Evolutionary conservation across 2,113 vertebrate genomes (phyloP), one percentile per base, ranked within the genome.

Genomic region (Noctilio leporinus): DNA sequence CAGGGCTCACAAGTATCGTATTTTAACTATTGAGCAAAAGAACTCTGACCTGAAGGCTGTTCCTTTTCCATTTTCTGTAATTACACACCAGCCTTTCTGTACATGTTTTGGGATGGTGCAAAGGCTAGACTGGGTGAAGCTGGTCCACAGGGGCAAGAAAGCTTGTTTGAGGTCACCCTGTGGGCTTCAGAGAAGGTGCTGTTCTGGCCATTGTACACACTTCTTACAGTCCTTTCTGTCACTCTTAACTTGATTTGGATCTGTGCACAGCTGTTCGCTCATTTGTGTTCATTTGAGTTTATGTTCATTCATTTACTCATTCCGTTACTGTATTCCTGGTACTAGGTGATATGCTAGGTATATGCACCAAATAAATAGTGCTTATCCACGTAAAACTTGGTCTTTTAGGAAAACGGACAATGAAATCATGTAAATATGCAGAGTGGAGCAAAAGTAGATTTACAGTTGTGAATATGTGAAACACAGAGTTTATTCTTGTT

Each of bases 21-120:
- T 95, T 92, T 91, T 93, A 93, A 91, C 45, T 24, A n/a, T 75
- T 57, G 51, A 89, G 64, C 35, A 78, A 75, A 88, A 88, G 24
- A 89, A n/a, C 67, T 92, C n/a, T 83, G 6, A 38, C 86, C 55
- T 95, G n/a, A 49, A 93, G 59, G 47, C 80, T 69, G 1, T 35
- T 87, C 28, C 88, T 87, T 83, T 62, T 95, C 19, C 84, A 38
- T 83, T 72, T 92, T 95, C 49, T 77, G 30, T 78, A 72, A 51
- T 92, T 90, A 75, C 22, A 67, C 35, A 90, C 43, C 24, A 69
- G 5, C 30, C 10, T 96, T 76, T 40, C 40, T 67, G 45, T 28
- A 67, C 14, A 19, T 51, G 35, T 64, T 55, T 64, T 17, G 15
- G 49, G 30, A 7, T 57, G 62, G 49, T 47, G 2, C 47, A 14